Evolutionary conservation across 2,888 invertebrate species (phyloP).

Genomic region (Aquatica leii): DNA sequence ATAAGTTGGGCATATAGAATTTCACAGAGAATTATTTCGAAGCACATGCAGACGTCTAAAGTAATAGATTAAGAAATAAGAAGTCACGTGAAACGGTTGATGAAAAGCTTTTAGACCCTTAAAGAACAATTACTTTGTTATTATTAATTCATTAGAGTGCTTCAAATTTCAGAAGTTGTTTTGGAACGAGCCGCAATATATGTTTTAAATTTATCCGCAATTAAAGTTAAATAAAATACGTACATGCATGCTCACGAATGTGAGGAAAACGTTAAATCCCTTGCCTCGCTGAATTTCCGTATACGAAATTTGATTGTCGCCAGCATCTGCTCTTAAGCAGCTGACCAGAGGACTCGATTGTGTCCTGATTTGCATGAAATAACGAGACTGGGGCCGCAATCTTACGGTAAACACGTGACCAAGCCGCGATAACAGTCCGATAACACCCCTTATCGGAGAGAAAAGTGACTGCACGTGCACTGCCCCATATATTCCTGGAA

Average conservation of each 20-base stretch:
- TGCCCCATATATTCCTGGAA: constrained; percentile 46
- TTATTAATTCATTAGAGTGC: constrained; percentile 7
- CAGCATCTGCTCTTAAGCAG: constrained; percentile 42
- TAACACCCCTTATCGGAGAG: constrained; percentile 46
- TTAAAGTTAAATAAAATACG: too few relatives aligned
- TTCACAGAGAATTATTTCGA: constrained; percentile 58
- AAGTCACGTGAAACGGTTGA: constrained; percentile 54
- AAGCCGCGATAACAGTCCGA: constrained; percentile 49
- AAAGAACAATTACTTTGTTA: constrained; percentile 17
- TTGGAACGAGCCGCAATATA: background rate
- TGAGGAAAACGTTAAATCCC: background rate
- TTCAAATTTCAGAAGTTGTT: background rate
- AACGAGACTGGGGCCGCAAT: constrained; percentile 51
- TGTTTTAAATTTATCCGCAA: background rate
- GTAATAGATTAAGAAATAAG: constrained; percentile 58
- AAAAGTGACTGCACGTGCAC: constrained; percentile 39
- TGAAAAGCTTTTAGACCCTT: constrained; percentile 48
- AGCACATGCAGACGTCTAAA: constrained; percentile 56
- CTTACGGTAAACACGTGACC: constrained; percentile 49
- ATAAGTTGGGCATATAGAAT: constrained; percentile 61
- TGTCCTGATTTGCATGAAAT: constrained; percentile 55
- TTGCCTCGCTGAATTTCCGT: background rate
- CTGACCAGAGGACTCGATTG: constrained; percentile 49
- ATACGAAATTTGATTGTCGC: constrained; percentile 21
- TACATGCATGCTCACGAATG: background rate